These are phyloP conservation scores for human (Homo sapiens) DNA, from an alignment of 2,113 vertebrate genomes.

Conservation along the genomic window DNA sequence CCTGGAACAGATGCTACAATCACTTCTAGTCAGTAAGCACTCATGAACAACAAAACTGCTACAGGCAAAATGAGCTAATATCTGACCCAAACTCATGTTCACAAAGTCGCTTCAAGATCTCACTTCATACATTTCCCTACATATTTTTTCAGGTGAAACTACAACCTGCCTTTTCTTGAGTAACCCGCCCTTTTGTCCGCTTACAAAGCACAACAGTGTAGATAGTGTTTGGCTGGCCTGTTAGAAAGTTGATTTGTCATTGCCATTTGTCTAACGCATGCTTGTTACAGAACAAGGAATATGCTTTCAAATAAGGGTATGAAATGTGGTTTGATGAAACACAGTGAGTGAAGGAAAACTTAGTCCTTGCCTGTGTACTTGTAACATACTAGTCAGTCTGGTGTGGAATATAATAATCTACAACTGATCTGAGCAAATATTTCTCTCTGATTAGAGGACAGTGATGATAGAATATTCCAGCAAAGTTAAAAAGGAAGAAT, in stretches of 20 bases:
- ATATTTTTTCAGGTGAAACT: neutral
- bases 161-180: neutral
- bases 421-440: neutral
- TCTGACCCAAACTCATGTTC: neutral
- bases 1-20: neutral
- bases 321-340: neutral
- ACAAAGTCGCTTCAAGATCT: neutral
- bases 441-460: neutral
- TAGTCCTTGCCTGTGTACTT: neutral
- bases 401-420: neutral
- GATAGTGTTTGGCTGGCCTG: neutral
- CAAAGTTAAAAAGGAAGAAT: neutral
- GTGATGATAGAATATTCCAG: neutral
- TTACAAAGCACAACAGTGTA: neutral
- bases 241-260: conserved; percentile 1
- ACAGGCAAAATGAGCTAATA: neutral
- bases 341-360: neutral
- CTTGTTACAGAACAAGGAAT: neutral
- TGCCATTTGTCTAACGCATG: neutral
- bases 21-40: neutral
- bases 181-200: neutral
- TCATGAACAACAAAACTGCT: neutral
- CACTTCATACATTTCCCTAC: neutral
- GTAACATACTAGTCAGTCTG: neutral
- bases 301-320: neutral